Conservation (phyloP, 2,888 invertebrate genomes). For the Rhamnusium bicolor region DNA sequence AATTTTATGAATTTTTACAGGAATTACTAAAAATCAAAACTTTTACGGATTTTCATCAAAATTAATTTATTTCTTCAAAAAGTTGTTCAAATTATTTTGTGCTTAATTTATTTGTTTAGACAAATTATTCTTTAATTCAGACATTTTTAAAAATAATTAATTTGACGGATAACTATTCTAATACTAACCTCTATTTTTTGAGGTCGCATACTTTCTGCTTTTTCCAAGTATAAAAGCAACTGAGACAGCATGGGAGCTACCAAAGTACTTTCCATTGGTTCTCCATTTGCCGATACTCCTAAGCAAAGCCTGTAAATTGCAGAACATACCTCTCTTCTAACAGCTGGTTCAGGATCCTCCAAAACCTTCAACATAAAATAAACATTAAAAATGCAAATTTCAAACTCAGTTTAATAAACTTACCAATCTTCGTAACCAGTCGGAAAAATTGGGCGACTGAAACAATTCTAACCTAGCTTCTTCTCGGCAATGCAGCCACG, state of each 20-base stretch:
- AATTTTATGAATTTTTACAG: no score
- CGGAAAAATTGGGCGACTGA: constrained; percentile 81
- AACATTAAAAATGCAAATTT: not conserved
- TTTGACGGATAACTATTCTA: not conserved
- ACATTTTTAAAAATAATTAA: not conserved
- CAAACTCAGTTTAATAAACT: constrained; percentile 21
- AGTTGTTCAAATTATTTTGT: no score
- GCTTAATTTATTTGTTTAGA: no score
- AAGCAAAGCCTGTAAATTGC: constrained; percentile 92
- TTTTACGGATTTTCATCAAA: no score
- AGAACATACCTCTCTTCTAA: constrained; percentile 92
- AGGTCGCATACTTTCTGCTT: constrained; percentile 90
- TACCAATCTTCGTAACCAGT: constrained; percentile 87
- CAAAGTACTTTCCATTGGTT: constrained; percentile 75
- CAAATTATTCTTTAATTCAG: no score
- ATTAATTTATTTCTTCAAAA: no score
- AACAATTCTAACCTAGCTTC: constrained; percentile 85
- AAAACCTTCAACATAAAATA: constrained; percentile 71
- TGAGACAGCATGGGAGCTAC: constrained; percentile 87
- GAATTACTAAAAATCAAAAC: no score
- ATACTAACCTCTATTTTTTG: constrained; percentile 70
- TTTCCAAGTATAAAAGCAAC: constrained; percentile 84
- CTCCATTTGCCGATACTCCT: constrained; percentile 73
- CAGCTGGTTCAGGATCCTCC: constrained; percentile 94
- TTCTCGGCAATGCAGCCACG: constrained; percentile 92